Evolutionary conservation across 2,888 invertebrate species (phyloP).

Genomic region (Troilus luridus): DNA sequence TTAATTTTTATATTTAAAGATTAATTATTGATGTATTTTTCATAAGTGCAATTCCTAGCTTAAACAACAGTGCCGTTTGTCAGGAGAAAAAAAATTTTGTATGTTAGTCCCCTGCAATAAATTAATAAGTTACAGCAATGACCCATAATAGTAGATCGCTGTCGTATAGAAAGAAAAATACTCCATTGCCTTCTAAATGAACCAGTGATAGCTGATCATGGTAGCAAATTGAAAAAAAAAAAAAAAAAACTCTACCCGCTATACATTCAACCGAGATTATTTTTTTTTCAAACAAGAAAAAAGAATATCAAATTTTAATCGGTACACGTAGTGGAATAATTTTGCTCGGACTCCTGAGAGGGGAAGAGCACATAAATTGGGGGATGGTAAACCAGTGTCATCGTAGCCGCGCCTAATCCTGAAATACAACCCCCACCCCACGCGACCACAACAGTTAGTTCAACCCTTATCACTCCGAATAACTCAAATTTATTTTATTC

Average conservation of each 20-base stretch:
- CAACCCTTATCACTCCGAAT: slow-evolving; percentile 50
- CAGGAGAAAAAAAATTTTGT: too few relatives aligned
- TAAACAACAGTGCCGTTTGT: too few relatives aligned
- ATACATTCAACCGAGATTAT: neutral
- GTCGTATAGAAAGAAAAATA: neutral
- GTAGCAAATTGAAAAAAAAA: neutral
- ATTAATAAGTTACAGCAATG: neutral
- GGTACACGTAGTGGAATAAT: slow-evolving; percentile 26
- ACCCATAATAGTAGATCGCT: neutral
- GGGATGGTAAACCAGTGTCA: slow-evolving; percentile 51
- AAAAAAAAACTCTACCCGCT: neutral
- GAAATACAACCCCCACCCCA: slow-evolving; percentile 48
- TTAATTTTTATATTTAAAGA: too few relatives aligned
- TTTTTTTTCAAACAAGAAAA: neutral
- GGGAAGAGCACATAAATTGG: slow-evolving; percentile 48
- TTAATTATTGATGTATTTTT: too few relatives aligned
- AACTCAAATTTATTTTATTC: slow-evolving; percentile 55
- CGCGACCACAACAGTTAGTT: slow-evolving; percentile 50
- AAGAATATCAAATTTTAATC: slow-evolving; percentile 43
- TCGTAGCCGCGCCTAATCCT: slow-evolving; percentile 45
- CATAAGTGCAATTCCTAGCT: too few relatives aligned
- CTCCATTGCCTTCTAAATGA: neutral
- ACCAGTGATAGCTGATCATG: neutral
- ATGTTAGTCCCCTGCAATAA: too few relatives aligned
- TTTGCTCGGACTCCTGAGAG: neutral